Conservation (phyloP, 2,113 vertebrate species). For the Lynx canadensis region DNA sequence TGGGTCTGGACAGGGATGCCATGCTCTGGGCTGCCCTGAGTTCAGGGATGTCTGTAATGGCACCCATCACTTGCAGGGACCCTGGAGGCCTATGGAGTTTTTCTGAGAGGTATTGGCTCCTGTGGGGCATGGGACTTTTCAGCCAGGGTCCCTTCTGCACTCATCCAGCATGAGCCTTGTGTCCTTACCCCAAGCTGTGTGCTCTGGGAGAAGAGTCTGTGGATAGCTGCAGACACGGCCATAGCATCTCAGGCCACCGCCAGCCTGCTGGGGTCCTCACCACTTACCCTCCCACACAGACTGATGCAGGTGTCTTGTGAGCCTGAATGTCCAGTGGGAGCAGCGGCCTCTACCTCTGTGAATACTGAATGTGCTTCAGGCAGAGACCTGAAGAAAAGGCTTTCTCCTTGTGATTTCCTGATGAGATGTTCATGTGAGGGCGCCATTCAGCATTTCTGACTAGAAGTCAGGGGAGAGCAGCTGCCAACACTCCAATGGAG, state of each 20-base stretch:
- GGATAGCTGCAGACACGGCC: neutral
- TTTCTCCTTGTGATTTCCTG: neutral
- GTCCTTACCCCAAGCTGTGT: fast-evolving
- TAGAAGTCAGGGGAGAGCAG: neutral
- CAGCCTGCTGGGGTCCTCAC: neutral
- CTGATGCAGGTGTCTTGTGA: neutral
- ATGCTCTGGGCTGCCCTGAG: neutral
- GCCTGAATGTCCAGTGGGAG: neutral
- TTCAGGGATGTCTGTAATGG: neutral
- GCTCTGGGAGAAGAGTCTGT: neutral
- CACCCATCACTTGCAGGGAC: neutral
- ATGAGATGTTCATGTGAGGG: neutral
- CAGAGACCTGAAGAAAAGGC: neutral
- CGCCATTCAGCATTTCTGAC: neutral
- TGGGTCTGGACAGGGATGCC: neutral
- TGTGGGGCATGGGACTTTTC: fast-evolving
- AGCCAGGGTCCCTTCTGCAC: neutral
- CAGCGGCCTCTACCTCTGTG: fast-evolving
- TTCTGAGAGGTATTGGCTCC: neutral
- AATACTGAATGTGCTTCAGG: fast-evolving
- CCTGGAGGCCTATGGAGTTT: neutral
- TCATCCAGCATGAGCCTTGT: neutral
- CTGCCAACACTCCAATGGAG: neutral
- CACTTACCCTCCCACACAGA: neutral
- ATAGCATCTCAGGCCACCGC: neutral